Evolutionary conservation across 1,140 invertebrate species (phyloP).

Genomic region (Chlorops oryzae): DNA sequence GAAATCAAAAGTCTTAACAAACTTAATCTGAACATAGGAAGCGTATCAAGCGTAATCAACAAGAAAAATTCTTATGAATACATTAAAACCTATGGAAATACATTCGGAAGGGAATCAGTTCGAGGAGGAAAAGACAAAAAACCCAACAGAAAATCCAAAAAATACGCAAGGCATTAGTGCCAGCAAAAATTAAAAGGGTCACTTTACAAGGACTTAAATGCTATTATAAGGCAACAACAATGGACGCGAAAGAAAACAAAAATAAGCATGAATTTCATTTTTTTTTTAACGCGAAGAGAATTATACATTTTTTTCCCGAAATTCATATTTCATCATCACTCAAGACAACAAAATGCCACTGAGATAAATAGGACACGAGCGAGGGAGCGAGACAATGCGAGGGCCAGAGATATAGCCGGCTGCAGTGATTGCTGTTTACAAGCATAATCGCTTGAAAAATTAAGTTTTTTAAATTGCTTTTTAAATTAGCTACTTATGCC

Average conservation of each 20-base stretch:
- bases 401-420: background rate
- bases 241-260: background rate
- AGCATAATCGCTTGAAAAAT: slow-evolving; percentile 47
- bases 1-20: slow-evolving; percentile 25
- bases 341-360: too few species aligned
- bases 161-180: slow-evolving; percentile 4
- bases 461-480: slow-evolving; percentile 46
- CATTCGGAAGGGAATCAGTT: background rate
- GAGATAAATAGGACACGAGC: too few species aligned
- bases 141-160: slow-evolving; percentile 7
- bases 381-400: too few species aligned
- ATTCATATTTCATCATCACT: too few species aligned
- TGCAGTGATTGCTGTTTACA: slow-evolving; percentile 29
- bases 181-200: slow-evolving; percentile 44
- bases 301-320: too few species aligned
- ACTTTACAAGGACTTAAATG: slow-evolving; percentile 27
- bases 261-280: too few species aligned
- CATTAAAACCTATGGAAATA: slow-evolving; percentile 30
- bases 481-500: slow-evolving; percentile 36
- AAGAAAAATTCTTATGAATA: slow-evolving; percentile 30
- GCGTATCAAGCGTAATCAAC: slow-evolving; percentile 40
- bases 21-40: slow-evolving; percentile 36
- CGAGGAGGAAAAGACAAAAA: slow-evolving; percentile 17
- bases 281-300: too few species aligned
- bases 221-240: background rate